Base-by-base conservation (phyloP, 2,113 vertebrate genomes). In the Antechinus stuartii region DNA sequence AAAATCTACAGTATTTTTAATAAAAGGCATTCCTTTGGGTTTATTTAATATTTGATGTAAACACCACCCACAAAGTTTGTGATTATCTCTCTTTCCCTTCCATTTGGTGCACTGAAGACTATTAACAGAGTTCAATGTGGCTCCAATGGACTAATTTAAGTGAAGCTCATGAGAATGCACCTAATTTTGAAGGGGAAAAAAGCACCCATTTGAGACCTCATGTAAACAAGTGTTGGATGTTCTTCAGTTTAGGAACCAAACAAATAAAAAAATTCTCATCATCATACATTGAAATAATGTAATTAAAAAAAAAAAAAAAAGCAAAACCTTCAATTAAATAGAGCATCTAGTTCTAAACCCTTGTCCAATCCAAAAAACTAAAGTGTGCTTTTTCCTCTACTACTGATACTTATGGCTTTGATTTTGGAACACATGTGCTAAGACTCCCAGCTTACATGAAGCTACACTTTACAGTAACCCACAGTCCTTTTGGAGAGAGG, bases 11-110 rank as follows among this genome's bases (percentile, higher is more conserved):
- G 30, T 90, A 42, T 94, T 57, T 93, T 91, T 1, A 52, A 93
- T 52, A 52, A 90, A 90, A n/a, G 91, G 89, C 42, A 91, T 92
- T 76, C 94, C 92, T 94, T 92, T 54, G 90, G 76, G 89, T 84
- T 95, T 90, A 54, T 68, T 84, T 90, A 26, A 8, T 90, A 52
- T 90, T 90, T 30, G 50, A 94, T n/a, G 50, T 24, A 57, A 76
- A 93, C 91, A 52, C 11, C 46, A 92, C 91, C 93, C 54, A 49
- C 96, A 90, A 94, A 93, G 14, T 0, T 76, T 50, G 89, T 26
- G 30, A 46, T 30, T 12, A 68, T 92, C 46, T 12, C 76, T 24
- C n/a, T 53, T 7, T 84, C 55, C 50, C 90, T 53, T 53, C 50
- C 23, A 27, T 26, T 90, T 46, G 47, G n/a, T 46, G 90, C 47